A percentile compares a stretch with the other conserved stretches of the same genome.
Conservation (phyloP, 2,113 vertebrate species). For the Nesoenas mayeri region DNA sequence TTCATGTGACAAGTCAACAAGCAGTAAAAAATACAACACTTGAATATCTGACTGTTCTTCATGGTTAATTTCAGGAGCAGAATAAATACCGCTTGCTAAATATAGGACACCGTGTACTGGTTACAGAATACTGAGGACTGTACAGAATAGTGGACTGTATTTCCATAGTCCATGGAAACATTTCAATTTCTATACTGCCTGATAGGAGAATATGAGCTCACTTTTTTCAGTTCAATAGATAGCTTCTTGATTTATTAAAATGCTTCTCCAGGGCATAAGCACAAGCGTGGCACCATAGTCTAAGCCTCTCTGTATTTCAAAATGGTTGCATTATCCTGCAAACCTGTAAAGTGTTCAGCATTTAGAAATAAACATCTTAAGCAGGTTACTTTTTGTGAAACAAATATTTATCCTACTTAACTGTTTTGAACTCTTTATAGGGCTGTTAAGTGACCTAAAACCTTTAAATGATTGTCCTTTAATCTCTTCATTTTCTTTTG, state of each 20-base stretch:
- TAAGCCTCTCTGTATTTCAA: not conserved
- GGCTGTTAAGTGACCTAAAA: not conserved
- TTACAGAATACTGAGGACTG: not conserved
- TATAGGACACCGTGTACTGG: not conserved
- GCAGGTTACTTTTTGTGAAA: not conserved
- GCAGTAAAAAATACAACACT: slow-evolving; percentile 1
- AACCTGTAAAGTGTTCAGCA: not conserved
- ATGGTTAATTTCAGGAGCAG: slow-evolving; percentile 17
- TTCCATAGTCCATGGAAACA: not conserved
- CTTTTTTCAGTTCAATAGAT: not conserved
- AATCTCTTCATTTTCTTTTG: slow-evolving; percentile 1
- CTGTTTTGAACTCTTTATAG: slow-evolving; percentile 5
- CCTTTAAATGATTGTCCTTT: not conserved
- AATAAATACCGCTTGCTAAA: not conserved
- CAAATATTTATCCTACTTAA: not conserved
- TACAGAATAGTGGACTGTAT: not conserved
- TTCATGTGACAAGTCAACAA: slow-evolving; percentile 36
- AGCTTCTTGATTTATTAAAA: not conserved
- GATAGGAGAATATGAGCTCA: not conserved
- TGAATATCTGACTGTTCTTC: not conserved
- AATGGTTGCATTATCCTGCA: not conserved
- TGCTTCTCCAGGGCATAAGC: not conserved
- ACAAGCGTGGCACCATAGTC: not conserved
- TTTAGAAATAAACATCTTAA: not conserved
- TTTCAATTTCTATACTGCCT: not conserved